These are phyloP conservation scores for Conistra vaccinii DNA, from an alignment of 2,888 invertebrate species.

Conservation along the genomic window DNA sequence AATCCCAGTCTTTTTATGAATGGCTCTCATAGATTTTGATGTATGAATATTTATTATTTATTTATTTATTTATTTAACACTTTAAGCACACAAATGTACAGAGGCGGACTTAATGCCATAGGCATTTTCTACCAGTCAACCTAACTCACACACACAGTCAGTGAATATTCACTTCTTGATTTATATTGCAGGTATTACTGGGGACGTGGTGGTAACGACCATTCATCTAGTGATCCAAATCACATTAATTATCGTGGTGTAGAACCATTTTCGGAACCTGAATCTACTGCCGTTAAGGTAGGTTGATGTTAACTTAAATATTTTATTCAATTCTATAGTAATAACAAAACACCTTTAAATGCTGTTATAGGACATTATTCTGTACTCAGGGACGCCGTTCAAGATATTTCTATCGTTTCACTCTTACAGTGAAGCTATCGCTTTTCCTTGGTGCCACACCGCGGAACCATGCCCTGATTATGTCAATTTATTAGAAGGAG, in stretches of 20 bases:
- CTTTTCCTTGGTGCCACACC: slow-evolving; percentile 86
- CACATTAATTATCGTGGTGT: slow-evolving; percentile 82
- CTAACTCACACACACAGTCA: no score
- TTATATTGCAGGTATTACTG: slow-evolving; percentile 76
- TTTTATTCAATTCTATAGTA: background rate
- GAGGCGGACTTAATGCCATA: no score
- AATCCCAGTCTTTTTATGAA: no score
- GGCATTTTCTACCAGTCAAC: no score
- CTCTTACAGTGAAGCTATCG: slow-evolving; percentile 84
- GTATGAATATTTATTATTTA: no score
- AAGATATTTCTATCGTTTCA: slow-evolving; percentile 86
- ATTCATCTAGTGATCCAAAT: slow-evolving; percentile 77
- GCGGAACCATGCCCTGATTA: slow-evolving; percentile 85
- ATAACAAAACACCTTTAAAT: slow-evolving; percentile 22
- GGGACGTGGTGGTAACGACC: slow-evolving; percentile 72
- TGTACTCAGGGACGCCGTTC: slow-evolving; percentile 84
- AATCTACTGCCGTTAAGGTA: slow-evolving; percentile 84
- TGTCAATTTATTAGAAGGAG: slow-evolving; percentile 85
- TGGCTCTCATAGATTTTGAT: background rate
- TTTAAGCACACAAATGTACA: no score
- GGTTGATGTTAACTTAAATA: background rate
- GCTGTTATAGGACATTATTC: slow-evolving; percentile 83
- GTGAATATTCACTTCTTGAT: slow-evolving; percentile 4
- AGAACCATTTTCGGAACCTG: slow-evolving; percentile 86
- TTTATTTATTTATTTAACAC: no score